Evolutionary conservation across 2,888 invertebrate genomes (phyloP).

Genomic region (Caenorhabditis sp.): DNA sequence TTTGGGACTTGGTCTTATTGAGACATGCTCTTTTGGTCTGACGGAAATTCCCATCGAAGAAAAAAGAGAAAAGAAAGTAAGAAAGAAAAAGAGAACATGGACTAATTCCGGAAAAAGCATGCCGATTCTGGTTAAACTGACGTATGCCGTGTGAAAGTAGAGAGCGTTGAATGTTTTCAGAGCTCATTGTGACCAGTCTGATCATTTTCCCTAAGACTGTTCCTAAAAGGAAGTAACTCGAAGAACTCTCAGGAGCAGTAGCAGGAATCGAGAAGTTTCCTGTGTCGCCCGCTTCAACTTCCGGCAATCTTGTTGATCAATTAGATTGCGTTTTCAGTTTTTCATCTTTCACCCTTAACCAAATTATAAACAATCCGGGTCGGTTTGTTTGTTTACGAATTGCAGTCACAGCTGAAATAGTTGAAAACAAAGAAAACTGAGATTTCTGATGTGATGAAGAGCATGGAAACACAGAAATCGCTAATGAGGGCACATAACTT

Average conservation of each 20-base stretch:
- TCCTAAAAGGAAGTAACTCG: constrained; percentile 4
- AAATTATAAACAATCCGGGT: constrained; percentile 34
- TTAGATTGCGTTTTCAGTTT: constrained; percentile 20
- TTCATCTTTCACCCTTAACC: not conserved
- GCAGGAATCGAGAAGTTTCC: not conserved
- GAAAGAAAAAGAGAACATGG: not conserved
- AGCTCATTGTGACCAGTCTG: constrained; percentile 10
- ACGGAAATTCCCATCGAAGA: constrained; percentile 7
- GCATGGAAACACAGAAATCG: constrained; percentile 7
- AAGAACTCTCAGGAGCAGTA: constrained; percentile 20
- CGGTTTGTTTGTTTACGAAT: constrained; percentile 56
- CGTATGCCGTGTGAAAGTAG: constrained; percentile 35
- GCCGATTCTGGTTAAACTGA: not conserved
- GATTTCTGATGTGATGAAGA: constrained; percentile 3
- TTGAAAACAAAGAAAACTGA: constrained; percentile 26
- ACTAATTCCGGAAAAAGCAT: constrained; percentile 11
- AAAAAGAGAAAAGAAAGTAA: constrained; percentile 9
- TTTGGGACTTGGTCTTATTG: not conserved
- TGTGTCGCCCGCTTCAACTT: constrained; percentile 9
- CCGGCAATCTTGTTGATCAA: constrained; percentile 35
- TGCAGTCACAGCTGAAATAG: constrained; percentile 8
- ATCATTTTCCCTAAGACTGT: constrained; percentile 2
- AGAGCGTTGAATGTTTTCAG: not conserved
- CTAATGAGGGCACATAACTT: constrained; percentile 3
- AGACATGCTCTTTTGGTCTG: constrained; percentile 17